Percentiles rank a stretch among this genome's conserved stretches.
phyloP scores from a whole-genome alignment of 2,888 invertebrate species.

The Coelopa pilipes region DNA sequence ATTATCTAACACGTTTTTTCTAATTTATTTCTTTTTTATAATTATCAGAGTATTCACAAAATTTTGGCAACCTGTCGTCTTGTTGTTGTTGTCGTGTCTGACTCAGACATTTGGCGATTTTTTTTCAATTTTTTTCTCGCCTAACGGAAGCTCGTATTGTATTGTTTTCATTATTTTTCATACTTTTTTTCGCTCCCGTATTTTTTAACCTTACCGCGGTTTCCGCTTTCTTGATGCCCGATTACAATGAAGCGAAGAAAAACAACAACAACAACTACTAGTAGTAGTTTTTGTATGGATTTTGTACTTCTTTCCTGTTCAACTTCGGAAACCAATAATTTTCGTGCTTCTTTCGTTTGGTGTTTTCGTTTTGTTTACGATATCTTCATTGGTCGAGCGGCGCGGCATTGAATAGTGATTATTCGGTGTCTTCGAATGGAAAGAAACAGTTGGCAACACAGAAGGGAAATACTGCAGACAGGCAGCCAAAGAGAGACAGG shows the following conservation, averaged over 20 bases:
- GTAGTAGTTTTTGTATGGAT: no score
- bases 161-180: not conserved
- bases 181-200: no score
- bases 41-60: no score
- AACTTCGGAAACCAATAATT: not conserved
- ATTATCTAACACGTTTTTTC: no score
- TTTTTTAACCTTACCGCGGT: slow-evolving; percentile 3
- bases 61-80: no score
- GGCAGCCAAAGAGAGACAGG: no score
- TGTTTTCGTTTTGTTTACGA: not conserved
- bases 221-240: slow-evolving; percentile 17
- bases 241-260: not conserved
- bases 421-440: slow-evolving; percentile 5
- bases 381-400: no score
- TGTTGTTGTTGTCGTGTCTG: no score
- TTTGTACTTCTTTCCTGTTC: not conserved
- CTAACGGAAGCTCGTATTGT: slow-evolving; percentile 7
- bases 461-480: slow-evolving; percentile 32
- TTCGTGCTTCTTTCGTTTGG: not conserved
- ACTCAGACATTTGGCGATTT: no score
- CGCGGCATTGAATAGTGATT: slow-evolving; percentile 4
- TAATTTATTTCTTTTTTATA: no score
- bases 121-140: no score
- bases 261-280: no score
- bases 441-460: slow-evolving; percentile 39